These are phyloP conservation scores for Trichopria drosophilae DNA, from an alignment of 2,888 invertebrate species.

Conservation along the genomic window DNA sequence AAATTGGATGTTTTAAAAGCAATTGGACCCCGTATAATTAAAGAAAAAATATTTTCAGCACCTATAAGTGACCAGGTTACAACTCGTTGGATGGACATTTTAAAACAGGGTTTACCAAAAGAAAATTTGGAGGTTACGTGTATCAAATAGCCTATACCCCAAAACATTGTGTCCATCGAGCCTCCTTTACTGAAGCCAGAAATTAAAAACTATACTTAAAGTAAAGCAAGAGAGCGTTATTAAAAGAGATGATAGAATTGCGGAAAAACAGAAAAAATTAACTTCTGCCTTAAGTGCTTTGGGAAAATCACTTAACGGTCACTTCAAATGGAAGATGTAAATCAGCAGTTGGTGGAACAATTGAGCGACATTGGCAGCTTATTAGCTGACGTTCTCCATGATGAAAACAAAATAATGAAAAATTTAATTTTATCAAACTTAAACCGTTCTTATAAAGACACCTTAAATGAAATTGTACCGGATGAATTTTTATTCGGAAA, in stretches of 20 bases:
- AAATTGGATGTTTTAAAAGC: conserved; percentile 6
- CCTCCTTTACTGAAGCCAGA: conserved; percentile 6
- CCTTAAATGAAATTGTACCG: no score
- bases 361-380: conserved; percentile 2
- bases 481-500: no score
- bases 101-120: conserved; percentile 12
- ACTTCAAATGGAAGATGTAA: neutral
- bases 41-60: neutral
- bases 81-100: neutral
- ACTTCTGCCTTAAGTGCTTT: neutral
- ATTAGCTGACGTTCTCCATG: neutral
- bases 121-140: neutral
- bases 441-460: no score
- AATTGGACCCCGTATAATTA: neutral
- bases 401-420: no score
- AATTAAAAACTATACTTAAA: neutral
- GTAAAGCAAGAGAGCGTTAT: neutral
- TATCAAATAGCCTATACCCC: conserved; percentile 4
- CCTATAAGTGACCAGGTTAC: neutral
- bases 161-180: neutral
- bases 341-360: neutral
- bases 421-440: no score
- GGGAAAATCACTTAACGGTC: neutral
- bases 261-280: neutral
- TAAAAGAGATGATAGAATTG: no score